A percentile compares a stretch with the other conserved stretches of the same genome.
These are phyloP conservation scores for Schizopygopsis malacanthus DNA, from an alignment of 2,797 vertebrate species.

Conservation along the genomic window DNA sequence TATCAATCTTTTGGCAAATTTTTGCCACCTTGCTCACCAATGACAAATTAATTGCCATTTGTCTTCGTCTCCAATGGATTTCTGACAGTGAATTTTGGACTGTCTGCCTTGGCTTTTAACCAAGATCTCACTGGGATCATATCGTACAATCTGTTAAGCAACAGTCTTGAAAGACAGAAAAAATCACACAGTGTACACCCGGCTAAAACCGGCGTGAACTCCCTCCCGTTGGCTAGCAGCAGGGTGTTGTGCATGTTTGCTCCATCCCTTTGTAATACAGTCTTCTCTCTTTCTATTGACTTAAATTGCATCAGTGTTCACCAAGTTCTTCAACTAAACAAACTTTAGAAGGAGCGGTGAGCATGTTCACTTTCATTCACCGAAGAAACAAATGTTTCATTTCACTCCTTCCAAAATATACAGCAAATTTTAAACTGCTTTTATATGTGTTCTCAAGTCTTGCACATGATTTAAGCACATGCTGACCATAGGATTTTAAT, in stretches of 20 bases:
- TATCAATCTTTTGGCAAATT: constrained; percentile 18
- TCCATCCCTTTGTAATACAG: constrained; percentile 56
- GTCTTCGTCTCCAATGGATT: not conserved
- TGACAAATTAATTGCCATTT: not conserved
- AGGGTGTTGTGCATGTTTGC: constrained; percentile 44
- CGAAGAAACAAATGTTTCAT: constrained; percentile 51
- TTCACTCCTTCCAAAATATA: constrained; percentile 60
- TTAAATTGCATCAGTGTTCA: constrained; percentile 50
- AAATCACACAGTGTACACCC: not conserved
- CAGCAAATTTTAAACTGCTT: constrained; percentile 62
- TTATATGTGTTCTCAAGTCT: constrained; percentile 69
- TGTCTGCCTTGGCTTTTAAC: not conserved
- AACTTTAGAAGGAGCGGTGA: constrained; percentile 45
- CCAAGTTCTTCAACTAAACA: constrained; percentile 60
- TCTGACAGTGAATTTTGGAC: constrained; percentile 8
- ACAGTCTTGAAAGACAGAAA: constrained; percentile 2
- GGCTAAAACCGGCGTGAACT: constrained; percentile 54
- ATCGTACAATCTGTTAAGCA: constrained; percentile 16
- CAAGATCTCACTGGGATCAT: constrained; percentile 28
- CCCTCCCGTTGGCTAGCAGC: constrained; percentile 55
- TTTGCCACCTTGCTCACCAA: not conserved
- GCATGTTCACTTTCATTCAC: constrained; percentile 60
- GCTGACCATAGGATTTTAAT: constrained; percentile 1
- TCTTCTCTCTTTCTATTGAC: constrained; percentile 60
- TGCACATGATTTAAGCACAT: constrained; percentile 49